Evolutionary conservation across 1,140 invertebrate species (phyloP), one percentile per base, ranked within the genome.

Genomic region (Meteorus sp.): DNA sequence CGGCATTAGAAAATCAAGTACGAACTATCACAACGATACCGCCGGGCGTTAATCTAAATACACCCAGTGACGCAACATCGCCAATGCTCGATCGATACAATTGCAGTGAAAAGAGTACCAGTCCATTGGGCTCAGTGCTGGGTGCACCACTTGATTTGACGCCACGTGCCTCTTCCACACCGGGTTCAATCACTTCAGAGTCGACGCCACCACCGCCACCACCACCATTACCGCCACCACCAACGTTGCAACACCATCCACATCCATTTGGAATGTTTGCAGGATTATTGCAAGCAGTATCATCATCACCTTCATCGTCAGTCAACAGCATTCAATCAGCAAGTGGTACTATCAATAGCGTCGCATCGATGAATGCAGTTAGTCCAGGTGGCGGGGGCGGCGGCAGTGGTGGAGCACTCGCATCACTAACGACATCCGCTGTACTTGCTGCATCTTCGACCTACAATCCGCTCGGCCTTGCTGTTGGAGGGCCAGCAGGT

Each of bases 381-480:
- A 70, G 59, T 39, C 67, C 65, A n/a, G 65, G 62, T 37, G 37
- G 58, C 45, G 47, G 50, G 27, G 62, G 47, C 25, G 62, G 69
- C 45, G 63, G 63, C 39, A 65, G 65, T 29, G 67, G 67, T 23
- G 76, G 77, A 44, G 88, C 87, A 15, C 82, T 89, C 68, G 88
- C 89, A 56, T 89, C 90, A 64, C 83, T 91, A 66, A 86, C 88
- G 13, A 88, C 89, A 22, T 91, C 90, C 41, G 77, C 78, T 41
- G 88, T 90, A 54, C 83, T 89, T 65, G 76, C 78, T 55, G 78
- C 77, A 39, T 86, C 88, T 58, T 88, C 90, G 58, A 85, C 85
- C 45, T 93, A 92, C 85, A 92, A 88, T 83, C 90, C 89, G 65
- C 85, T 91, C 66, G 89, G 88, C 73, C 84, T 91, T 66, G 87